These are phyloP conservation scores for Linyphia triangularis DNA, from an alignment of 2,888 invertebrate genomes.

Conservation along the genomic window DNA sequence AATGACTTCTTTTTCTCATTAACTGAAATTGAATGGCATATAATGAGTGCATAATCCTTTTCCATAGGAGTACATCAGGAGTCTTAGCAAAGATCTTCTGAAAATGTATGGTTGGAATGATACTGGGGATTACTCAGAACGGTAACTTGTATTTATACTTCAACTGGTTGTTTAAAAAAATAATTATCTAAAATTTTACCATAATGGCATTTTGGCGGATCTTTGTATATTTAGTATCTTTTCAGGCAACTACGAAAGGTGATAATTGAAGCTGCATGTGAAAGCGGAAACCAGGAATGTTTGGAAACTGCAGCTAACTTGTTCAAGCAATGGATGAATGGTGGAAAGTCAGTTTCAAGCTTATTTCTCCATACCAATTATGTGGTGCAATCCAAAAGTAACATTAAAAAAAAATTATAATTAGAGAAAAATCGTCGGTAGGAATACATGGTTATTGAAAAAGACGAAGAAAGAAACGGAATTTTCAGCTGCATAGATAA, in stretches of 20 bases:
- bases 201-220: too few species aligned
- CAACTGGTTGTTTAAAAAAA: too few species aligned
- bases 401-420: too few species aligned
- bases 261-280: conserved; percentile 47
- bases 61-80: conserved; percentile 55
- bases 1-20: too few species aligned
- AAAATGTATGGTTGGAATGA: conserved; percentile 36
- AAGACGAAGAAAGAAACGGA: too few species aligned
- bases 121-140: conserved; percentile 50
- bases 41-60: too few species aligned
- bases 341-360: conserved; percentile 19
- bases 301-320: conserved; percentile 28
- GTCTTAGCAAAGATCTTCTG: conserved; percentile 49
- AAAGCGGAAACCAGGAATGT: conserved; percentile 46
- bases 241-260: conserved; percentile 39
- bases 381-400: too few species aligned
- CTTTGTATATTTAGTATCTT: not conserved
- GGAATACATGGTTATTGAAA: too few species aligned
- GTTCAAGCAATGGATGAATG: conserved; percentile 54
- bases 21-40: too few species aligned
- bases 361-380: not conserved
- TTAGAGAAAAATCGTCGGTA: too few species aligned
- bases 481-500: too few species aligned
- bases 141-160: conserved; percentile 13
- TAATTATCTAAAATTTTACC: too few species aligned